Conservation (phyloP, 1,140 invertebrate genomes). For the Marisa cornuarietis region DNA sequence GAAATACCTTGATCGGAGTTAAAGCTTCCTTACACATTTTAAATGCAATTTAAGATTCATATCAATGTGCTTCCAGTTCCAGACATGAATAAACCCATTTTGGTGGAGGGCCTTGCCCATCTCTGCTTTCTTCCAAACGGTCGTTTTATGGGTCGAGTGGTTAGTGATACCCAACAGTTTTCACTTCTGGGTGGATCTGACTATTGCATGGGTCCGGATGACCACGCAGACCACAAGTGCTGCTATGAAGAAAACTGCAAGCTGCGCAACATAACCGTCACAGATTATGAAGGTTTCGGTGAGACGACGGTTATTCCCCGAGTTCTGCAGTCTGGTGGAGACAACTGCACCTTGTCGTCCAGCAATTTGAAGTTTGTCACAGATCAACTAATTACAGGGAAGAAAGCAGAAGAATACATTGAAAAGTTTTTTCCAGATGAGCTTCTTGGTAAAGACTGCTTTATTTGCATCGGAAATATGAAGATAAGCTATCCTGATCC, state of each 20-base stretch:
- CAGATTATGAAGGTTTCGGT: constrained; percentile 24
- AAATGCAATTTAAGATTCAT: too few species aligned
- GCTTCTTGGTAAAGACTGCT: constrained; percentile 29
- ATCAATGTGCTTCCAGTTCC: background rate
- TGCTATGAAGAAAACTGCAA: constrained; percentile 32
- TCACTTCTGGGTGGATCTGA: constrained; percentile 27
- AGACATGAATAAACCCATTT: constrained; percentile 25
- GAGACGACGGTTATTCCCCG: constrained; percentile 25
- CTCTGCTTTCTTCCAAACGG: constrained; percentile 63
- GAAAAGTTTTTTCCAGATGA: constrained; percentile 31
- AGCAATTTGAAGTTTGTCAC: constrained; percentile 33
- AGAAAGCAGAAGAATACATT: constrained; percentile 35
- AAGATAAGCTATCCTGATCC: constrained; percentile 27
- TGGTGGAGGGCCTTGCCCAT: constrained; percentile 57
- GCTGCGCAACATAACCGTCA: constrained; percentile 27
- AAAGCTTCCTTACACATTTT: too few species aligned
- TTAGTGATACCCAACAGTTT: constrained; percentile 27
- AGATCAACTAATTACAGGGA: constrained; percentile 31
- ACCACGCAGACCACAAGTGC: constrained; percentile 31
- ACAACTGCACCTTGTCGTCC: constrained; percentile 36
- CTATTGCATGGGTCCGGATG: background rate
- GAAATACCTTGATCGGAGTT: too few species aligned
- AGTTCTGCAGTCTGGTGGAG: constrained; percentile 38
- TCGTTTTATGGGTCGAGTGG: constrained; percentile 56
- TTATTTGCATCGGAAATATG: constrained; percentile 40